Base-by-base conservation (phyloP, 1,140 invertebrate species). In the Frieseomelitta varia region DNA sequence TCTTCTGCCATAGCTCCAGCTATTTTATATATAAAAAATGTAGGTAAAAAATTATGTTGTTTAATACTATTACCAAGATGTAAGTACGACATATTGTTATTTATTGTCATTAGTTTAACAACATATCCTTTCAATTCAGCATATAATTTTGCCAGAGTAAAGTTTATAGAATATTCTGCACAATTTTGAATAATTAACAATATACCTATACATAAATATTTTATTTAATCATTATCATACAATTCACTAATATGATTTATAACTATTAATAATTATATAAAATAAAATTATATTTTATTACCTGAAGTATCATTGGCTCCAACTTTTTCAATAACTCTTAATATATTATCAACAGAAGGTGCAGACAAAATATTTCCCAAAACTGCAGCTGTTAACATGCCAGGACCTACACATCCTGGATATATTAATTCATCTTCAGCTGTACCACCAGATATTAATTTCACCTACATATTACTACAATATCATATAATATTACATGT, bases 1-100 rank as follows among this genome's bases (percentile, higher is more conserved):
- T 95, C 90, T 91, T 97, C 96, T 24, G 97, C 95, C 95, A 97
- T 95, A 30, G 96, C 96, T 67, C 97, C 97, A 58, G 96, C 96
- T 75, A 97, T 96, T 95, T 97, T 97, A 81, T 95, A 93, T 34
- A 97, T 88, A 24, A 97, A 94, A 11, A 97, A 89, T 34, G 95
- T 95, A 15, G 97, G 97, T 88, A 95, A 95, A 34, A 97, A 92
- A 39, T 96, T 96, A 86, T 96, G 90, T 73, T 95, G 91, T 8
- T 96, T 96, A 30, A 47, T 55, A 27, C 21, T 65, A 55, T 34
- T 19, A 39, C 24, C 55, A 39, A 39, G 14, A 58, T 4, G 39
- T 47, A 47, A 63, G 27, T 76, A 6, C 0, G 8, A 34, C 14
- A 10, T 68, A 68, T 53, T 30, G 17, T 0, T 47, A 56, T 74